These are phyloP conservation scores for Zaprionus camerounensis DNA, from an alignment of 1,140 invertebrate genomes.

Conservation along the genomic window DNA sequence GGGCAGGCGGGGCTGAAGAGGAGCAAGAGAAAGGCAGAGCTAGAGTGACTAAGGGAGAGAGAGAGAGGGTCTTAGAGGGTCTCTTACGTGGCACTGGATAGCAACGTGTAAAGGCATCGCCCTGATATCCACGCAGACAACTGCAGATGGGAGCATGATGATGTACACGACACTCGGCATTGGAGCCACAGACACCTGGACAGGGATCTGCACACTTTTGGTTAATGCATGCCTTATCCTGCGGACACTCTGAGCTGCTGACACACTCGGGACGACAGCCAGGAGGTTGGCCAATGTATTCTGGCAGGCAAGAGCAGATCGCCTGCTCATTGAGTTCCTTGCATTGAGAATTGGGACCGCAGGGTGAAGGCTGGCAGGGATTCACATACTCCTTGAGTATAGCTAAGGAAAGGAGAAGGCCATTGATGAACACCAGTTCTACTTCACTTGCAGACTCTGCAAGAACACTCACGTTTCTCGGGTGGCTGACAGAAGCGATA, in stretches of 20 bases:
- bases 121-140: slow-evolving; percentile 89
- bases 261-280: slow-evolving; percentile 91
- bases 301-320: slow-evolving; percentile 90
- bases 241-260: slow-evolving; percentile 90
- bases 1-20: slow-evolving; percentile 82
- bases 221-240: slow-evolving; percentile 90
- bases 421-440: slow-evolving; percentile 74
- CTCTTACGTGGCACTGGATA: slow-evolving; percentile 85
- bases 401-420: slow-evolving; percentile 42
- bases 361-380: slow-evolving; percentile 87
- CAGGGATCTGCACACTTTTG: slow-evolving; percentile 94
- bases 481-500: slow-evolving; percentile 85
- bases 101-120: slow-evolving; percentile 87
- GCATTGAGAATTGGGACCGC: slow-evolving; percentile 88
- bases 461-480: slow-evolving; percentile 85
- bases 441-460: not conserved
- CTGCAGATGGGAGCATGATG: slow-evolving; percentile 91
- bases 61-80: not conserved
- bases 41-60: not conserved
- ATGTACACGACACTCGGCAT: slow-evolving; percentile 90
- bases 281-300: slow-evolving; percentile 90
- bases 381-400: slow-evolving; percentile 85
- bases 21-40: not conserved
- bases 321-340: slow-evolving; percentile 87
- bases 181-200: slow-evolving; percentile 90